Evolutionary conservation across 2,888 invertebrate genomes (phyloP).

Genomic region (Ichneumoninae sp.): DNA sequence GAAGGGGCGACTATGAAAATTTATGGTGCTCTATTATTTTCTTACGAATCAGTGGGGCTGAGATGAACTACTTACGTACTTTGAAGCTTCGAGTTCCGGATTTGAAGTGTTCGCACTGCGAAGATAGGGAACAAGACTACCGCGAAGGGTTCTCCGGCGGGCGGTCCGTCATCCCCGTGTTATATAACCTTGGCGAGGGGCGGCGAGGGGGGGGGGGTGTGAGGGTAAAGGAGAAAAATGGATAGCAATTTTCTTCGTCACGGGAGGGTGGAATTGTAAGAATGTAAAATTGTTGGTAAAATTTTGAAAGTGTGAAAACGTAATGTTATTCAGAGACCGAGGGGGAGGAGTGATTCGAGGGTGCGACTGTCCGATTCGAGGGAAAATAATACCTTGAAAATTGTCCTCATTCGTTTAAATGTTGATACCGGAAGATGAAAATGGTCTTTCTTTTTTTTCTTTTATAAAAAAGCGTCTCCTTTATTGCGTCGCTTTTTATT

Average conservation of each 20-base stretch:
- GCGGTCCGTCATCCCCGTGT: conserved; percentile 39
- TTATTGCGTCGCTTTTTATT: neutral
- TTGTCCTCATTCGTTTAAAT: conserved; percentile 5
- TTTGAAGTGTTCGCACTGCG: conserved; percentile 63
- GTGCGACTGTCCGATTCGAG: neutral
- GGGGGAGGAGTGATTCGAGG: neutral
- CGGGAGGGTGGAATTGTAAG: conserved; percentile 68
- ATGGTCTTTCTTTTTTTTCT: neutral
- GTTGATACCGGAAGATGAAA: neutral
- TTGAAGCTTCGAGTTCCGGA: conserved; percentile 66
- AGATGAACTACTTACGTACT: conserved; percentile 52
- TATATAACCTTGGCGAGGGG: neutral
- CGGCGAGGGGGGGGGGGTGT: neutral
- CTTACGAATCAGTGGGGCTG: conserved; percentile 31
- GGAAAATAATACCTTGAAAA: conserved; percentile 12
- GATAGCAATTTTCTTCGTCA: conserved; percentile 70
- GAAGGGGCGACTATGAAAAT: conserved; percentile 2
- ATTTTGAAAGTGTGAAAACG: conserved; percentile 69
- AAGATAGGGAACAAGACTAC: conserved; percentile 3
- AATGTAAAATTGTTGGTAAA: conserved; percentile 73
- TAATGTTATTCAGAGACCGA: neutral
- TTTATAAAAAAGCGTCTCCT: neutral
- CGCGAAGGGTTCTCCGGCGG: conserved; percentile 32
- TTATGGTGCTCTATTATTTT: conserved; percentile 4
- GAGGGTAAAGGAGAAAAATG: conserved; percentile 73